Base-by-base conservation (phyloP, 2,797 vertebrate genomes). In the Tapirus indicus region DNA sequence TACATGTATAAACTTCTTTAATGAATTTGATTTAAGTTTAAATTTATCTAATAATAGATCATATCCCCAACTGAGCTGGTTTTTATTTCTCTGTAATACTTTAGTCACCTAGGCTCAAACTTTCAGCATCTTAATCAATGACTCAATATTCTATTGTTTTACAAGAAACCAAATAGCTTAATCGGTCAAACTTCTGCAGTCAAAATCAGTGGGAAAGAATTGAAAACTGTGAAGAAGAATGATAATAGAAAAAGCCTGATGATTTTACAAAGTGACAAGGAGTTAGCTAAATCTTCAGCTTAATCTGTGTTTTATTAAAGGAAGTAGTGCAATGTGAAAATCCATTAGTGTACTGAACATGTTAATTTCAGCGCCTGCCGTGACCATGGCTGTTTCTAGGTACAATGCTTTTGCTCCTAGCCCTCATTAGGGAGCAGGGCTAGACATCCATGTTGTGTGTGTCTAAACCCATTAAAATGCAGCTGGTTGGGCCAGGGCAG, bases 11-110 rank as follows among this genome's bases (percentile, higher is more conserved):
- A 32, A 83, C 3, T 86, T 88, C 21, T 82, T 86, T 88, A 91
- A 92, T 93, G 75, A 97, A 94, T 41, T 96, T 96, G 66, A 97
- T 93, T 96, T 93, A 84, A 92, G 96, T 82, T 94, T 90, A 87
- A 94, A 94, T 83, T 60, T 91, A 66, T 87, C 68, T 91, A 11
- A 72, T 83, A 78, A 78, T 91, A 91, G 32, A 88, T 83, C 41
- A 29, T 49, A 64, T 84, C 38, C 44, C 7, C 0, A 78, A 72
- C 29, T 89, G 35, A 85, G 62, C 54, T 94, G 13, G 0, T 9
- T 87, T 94, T 79, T 86, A 71, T 86, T 96, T 93, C 52, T 95
- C 32, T 89, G 23, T n/a, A 89, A 88, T 44, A 52, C 16, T 85
- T 96, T 69, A 84, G 54, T 71, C 52, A 84, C 18, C 11, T 11